Evolutionary conservation across 2,888 invertebrate species (phyloP).

Genomic region (Cylloceria caligata): DNA sequence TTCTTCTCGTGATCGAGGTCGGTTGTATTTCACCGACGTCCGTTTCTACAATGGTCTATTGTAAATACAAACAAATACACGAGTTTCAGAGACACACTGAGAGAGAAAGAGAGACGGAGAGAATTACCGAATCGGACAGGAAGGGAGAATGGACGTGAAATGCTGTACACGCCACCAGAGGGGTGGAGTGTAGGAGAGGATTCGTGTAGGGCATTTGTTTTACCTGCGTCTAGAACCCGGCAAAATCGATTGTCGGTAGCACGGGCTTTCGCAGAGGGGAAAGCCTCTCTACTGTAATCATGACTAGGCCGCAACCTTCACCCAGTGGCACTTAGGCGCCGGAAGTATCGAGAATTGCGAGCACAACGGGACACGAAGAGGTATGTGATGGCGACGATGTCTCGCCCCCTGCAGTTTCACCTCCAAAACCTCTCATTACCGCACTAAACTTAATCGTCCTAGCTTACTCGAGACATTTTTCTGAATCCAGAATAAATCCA

Average conservation of each 20-base stretch:
- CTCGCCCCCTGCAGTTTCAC: slow-evolving; percentile 22
- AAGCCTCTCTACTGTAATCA: slow-evolving; percentile 66
- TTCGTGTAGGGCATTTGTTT: slow-evolving; percentile 59
- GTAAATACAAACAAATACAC: slow-evolving; percentile 41
- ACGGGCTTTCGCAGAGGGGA: slow-evolving; percentile 21
- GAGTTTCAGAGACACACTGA: neutral
- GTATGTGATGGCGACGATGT: slow-evolving; percentile 21
- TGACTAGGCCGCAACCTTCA: slow-evolving; percentile 72
- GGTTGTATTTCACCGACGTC: slow-evolving; percentile 15
- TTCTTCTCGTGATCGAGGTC: slow-evolving; percentile 52
- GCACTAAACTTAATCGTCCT: slow-evolving; percentile 3
- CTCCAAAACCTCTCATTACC: slow-evolving; percentile 1
- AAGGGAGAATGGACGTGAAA: slow-evolving; percentile 15
- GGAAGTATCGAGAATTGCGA: slow-evolving; percentile 66
- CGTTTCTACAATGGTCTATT: slow-evolving; percentile 15
- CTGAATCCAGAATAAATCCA: neutral
- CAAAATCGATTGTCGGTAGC: slow-evolving; percentile 56
- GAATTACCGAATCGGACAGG: neutral
- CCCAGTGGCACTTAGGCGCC: slow-evolving; percentile 68
- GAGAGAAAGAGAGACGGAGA: neutral
- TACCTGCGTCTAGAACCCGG: slow-evolving; percentile 38
- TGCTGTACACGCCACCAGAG: neutral
- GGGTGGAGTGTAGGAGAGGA: neutral
- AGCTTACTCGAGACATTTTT: slow-evolving; percentile 3
- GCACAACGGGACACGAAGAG: slow-evolving; percentile 57